Evolutionary conservation across 53 echinoderm and acorn worm genomes (phyloP), one percentile per base, ranked within the genome.

Genomic region (Henricia sp.): DNA sequence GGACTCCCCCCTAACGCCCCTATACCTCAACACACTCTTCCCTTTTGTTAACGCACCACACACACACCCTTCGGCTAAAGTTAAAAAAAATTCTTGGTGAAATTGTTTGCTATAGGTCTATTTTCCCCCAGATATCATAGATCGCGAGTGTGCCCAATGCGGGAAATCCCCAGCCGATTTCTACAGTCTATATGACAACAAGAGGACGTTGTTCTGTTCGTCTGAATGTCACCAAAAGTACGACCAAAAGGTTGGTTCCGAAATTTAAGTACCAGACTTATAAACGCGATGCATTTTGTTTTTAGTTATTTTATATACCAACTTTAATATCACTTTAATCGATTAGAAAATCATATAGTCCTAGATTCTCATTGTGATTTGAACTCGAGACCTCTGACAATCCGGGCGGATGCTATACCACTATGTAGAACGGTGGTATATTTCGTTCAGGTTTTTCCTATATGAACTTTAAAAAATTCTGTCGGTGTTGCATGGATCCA

Each of bases 141-240:
- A 53, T 6, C 33, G 21, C 1, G 20, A 42, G 6, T 77, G 77
- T 29, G 60, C 60, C 28, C 41, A 76, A 24, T 77, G 77, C 44
- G 12, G 44, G 42, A n/a, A 77, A 6, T 26, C 32, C 11, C 16
- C 66, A 1, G 89, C 91, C 3, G 62, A 69, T 41, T 94, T 82
- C 84, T 91, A 83, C 91, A 94, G 94, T 73, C 46, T 72, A 28
- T 89, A 94, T 28, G 67, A 78, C 26, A 68, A 75, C 43, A 67
- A 94, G 26, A 86, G 68, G 19, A 58, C 24, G 3, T 27, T 74
- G 8, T 86, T 94, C 46, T 94, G 94, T 37, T 94, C 94, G 1
- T 56, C 89, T 2, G 83, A 89, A 48, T 94, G 94, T 59, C 94
- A 94, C 35, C 29, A 83, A 37, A 65, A 60, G 63, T 85, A 92